Base-by-base conservation (phyloP, 2,797 vertebrate species). In the Crenuchus spilurus region DNA sequence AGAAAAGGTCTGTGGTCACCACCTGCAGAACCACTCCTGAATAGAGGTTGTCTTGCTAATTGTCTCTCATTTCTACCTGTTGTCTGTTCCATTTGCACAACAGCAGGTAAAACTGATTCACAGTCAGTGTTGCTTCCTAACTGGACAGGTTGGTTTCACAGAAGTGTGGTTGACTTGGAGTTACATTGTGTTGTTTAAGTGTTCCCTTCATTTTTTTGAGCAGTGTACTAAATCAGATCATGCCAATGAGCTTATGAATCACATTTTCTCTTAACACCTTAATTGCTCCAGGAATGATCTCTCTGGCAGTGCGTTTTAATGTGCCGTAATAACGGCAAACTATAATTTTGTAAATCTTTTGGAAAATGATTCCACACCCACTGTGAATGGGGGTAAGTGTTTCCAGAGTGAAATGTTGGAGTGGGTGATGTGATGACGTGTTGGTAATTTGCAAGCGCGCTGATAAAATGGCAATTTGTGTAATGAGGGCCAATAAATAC, bases 301-400 rank as follows among this genome's bases (percentile, higher is more conserved):
- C 41, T 11, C 4, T 30, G 26, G 24, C 8, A 13, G 26, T 46
- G 61, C n/a, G n/a, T 46, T 46, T 14, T 16, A 24, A 28, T 14
- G 28, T 58, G 20, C 24, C 41, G 22, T 22, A 11, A 28, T 37
- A 16, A 58, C 16, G 6, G 9, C 16, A 4, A 58, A 35, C 24
- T 63, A 18, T 18, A 10, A 31, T 63, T 48, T 35, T 57, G 7
- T 24, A n/a, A 30, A 6, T 3, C 44, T 31, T 55, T 33, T n/a
- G n/a, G 60, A 46, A 41, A 51, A 41, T 48, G 0, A 26, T 68
- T 74, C 52, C 44, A 68, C 24, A n/a, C 73, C 46, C 18, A 68
- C 58, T 30, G 31, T 58, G 37, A 33, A 41, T 26, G 24, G 26
- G 55, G 64, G 41, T 28, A 54, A 54, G 26, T 20, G 35, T 28